Evolutionary conservation across 1,140 invertebrate genomes (phyloP).

Genomic region (Drosophila rhopaloa): DNA sequence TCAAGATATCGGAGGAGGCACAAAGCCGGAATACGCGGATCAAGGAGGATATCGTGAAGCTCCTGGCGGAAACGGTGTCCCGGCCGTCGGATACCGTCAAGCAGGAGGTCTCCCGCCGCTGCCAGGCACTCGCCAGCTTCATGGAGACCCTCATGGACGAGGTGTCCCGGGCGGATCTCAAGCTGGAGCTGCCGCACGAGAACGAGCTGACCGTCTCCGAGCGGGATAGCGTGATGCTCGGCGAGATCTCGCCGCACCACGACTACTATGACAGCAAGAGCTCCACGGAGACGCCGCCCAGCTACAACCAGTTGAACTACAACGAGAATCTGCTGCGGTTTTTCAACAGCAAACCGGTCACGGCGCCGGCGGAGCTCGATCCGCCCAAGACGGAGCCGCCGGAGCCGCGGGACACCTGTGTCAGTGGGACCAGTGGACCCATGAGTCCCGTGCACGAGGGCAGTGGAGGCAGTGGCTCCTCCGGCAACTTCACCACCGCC

Average conservation of each 20-base stretch:
- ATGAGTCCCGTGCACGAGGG: conserved; percentile 77
- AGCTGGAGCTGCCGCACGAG: conserved; percentile 87
- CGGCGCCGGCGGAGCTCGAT: conserved; percentile 85
- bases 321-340: conserved; percentile 94
- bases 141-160: conserved; percentile 91
- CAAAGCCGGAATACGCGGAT: conserved; percentile 87
- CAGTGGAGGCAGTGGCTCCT: conserved; percentile 86
- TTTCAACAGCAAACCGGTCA: conserved; percentile 92
- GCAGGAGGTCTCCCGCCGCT: conserved; percentile 88
- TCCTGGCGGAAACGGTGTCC: conserved; percentile 89
- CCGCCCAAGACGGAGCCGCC: conserved; percentile 79
- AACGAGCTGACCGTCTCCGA: conserved; percentile 87
- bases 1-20: conserved; percentile 86
- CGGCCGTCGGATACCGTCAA: conserved; percentile 87
- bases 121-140: conserved; percentile 90
- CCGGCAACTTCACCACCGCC: conserved; percentile 86
- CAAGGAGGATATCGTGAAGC: conserved; percentile 88
- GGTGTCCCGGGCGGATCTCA: conserved; percentile 85
- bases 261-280: conserved; percentile 91
- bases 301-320: conserved; percentile 94
- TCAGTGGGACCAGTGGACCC: conserved; percentile 50
- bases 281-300: conserved; percentile 92
- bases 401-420: conserved; percentile 37
- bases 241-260: conserved; percentile 94
- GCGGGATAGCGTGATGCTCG: conserved; percentile 92